Conservation (phyloP, 2,797 vertebrate species). For the Squalus acanthias region DNA sequence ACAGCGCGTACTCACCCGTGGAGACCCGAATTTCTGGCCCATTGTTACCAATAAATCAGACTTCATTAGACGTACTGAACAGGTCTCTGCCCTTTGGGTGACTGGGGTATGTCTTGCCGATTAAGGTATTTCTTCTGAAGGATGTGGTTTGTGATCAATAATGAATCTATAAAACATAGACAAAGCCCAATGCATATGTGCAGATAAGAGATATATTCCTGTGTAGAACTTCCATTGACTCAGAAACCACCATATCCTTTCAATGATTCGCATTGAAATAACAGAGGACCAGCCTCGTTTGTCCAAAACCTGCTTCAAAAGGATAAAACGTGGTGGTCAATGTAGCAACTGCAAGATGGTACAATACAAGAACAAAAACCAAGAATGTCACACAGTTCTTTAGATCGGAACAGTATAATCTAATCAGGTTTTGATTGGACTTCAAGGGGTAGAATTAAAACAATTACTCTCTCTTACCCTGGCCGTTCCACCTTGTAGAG, state of each 20-base stretch:
- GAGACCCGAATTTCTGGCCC: no score
- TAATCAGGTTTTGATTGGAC: background rate
- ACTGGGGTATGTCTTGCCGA: background rate
- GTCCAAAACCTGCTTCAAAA: background rate
- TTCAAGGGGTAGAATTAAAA: background rate
- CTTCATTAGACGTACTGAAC: background rate
- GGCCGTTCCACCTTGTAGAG: no score
- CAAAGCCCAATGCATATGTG: background rate
- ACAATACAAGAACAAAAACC: background rate
- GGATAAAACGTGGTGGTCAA: no score
- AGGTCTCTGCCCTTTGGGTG: background rate
- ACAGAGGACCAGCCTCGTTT: background rate
- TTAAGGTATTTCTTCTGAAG: conserved; percentile 12
- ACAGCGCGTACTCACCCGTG: no score
- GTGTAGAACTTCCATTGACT: background rate
- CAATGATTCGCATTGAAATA: background rate
- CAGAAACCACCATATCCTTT: background rate
- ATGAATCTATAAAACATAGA: background rate
- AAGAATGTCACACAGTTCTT: background rate
- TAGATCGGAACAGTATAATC: background rate
- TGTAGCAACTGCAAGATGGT: background rate
- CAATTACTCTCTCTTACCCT: no score
- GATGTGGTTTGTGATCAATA: conserved; percentile 26
- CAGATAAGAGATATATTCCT: background rate
- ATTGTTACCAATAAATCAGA: background rate